Percentiles rank a stretch among this genome's conserved stretches.
Conservation (phyloP, 2,797 vertebrate genomes). For the Acrocephalus scirpaceus region DNA sequence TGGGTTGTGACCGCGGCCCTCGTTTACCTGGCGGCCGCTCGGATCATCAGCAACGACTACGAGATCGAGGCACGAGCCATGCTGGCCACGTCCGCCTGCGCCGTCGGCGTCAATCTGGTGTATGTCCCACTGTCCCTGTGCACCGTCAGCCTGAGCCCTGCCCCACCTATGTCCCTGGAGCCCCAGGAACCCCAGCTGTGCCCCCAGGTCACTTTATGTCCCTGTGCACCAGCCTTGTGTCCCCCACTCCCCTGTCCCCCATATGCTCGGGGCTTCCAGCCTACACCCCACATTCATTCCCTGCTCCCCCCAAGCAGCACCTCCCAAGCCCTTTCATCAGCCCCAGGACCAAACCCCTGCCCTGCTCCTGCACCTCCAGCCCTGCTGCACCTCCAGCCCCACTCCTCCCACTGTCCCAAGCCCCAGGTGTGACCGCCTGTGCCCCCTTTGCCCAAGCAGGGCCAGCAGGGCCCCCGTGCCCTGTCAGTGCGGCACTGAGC, state of each 20-base stretch:
- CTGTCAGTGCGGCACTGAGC: not conserved
- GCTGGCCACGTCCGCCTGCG: constrained; percentile 89
- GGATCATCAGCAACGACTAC: constrained; percentile 91
- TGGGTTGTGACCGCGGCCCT: constrained; percentile 93
- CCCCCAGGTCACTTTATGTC: not conserved
- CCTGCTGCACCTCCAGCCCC: not conserved
- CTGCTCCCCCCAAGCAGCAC: not conserved
- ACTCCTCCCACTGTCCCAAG: no score
- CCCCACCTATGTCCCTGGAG: not conserved
- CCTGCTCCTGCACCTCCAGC: not conserved
- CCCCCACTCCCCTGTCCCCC: not conserved
- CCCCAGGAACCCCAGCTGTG: not conserved
- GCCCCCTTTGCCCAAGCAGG: not conserved
- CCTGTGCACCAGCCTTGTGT: not conserved
- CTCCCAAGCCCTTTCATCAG: not conserved
- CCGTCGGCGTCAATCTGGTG: constrained; percentile 91
- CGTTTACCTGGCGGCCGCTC: constrained; percentile 90
- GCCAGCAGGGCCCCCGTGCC: accelerated
- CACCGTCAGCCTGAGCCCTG: not conserved
- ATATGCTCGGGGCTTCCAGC: accelerated
- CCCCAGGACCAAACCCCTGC: no score
- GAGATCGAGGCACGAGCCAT: constrained; percentile 92
- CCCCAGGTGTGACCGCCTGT: no score
- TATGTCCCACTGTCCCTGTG: constrained; percentile 1
- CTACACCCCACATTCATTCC: not conserved